phyloP scores from a whole-genome alignment of 1,140 invertebrate genomes.

The Stegodyphus dumicola region DNA sequence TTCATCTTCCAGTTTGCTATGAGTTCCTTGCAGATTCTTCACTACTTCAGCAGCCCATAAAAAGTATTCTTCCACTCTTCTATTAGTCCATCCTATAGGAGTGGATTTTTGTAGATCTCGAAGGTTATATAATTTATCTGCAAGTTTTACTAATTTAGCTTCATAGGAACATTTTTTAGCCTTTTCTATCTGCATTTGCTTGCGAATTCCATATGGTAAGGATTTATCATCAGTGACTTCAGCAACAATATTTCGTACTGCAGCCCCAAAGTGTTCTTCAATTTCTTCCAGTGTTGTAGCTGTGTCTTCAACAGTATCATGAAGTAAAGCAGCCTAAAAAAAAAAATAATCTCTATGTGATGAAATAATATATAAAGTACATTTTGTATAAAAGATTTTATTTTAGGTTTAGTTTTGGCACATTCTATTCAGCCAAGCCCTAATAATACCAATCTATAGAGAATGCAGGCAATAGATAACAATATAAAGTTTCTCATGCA shows the following conservation, averaged over 20 bases:
- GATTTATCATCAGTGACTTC: constrained; percentile 85
- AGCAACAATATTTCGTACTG: constrained; percentile 74
- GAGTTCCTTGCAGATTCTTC: constrained; percentile 76
- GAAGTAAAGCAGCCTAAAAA: constrained; percentile 79
- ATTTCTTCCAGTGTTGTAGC: constrained; percentile 84
- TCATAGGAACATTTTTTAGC: constrained; percentile 72
- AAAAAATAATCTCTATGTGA: not conserved
- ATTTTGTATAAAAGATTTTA: not conserved
- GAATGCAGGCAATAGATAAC: too few relatives aligned
- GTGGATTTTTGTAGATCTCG: constrained; percentile 76
- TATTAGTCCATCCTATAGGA: constrained; percentile 77
- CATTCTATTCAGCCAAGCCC: too few relatives aligned
- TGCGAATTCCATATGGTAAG: constrained; percentile 76
- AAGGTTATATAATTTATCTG: constrained; percentile 89
- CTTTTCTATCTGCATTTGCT: constrained; percentile 78
- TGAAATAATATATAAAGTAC: not conserved
- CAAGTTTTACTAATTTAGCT: constrained; percentile 85
- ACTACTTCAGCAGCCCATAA: constrained; percentile 80
- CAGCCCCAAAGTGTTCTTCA: constrained; percentile 76
- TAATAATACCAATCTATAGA: too few relatives aligned
- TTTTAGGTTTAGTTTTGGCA: too few relatives aligned
- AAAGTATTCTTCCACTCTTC: constrained; percentile 77
- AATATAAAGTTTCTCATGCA: too few relatives aligned
- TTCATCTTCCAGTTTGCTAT: constrained; percentile 74
- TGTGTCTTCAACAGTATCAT: constrained; percentile 93